Evolutionary conservation across 2,797 vertebrate species (phyloP), one percentile per base, ranked within the genome.

Genomic region (Tangara arthus): DNA sequence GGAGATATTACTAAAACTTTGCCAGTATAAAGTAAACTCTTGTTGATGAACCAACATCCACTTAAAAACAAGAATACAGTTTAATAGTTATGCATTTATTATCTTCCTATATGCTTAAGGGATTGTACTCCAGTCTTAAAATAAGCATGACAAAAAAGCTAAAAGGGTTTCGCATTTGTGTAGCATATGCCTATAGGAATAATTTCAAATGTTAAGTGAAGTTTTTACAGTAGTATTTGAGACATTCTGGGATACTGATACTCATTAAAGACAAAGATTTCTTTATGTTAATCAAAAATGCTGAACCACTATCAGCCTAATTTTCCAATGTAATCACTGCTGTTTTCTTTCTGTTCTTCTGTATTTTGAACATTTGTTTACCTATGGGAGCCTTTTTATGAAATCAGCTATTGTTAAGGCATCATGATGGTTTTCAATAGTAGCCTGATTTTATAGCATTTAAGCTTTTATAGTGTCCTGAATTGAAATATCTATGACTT

Each of bases 321-420:
- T 73, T 89, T 83, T 49, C 21, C 20, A 79, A 12, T 39, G 18
- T n/a, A 64, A 47, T 71, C n/a, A 39, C 18, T 69, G 22, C 7
- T 53, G 20, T 46, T 81, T 26, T 65, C 42, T 47, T 64, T 47
- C n/a, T 49, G 1, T 41, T 89, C 56, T 65, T 6, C 34, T 3
- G 1, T 44, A 41, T 27, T 56, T 57, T 82, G 21, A 73, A 65
- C 3, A 11, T 17, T 70, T 66, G 7, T 71, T 84, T 71, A 59
- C 3, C 1, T 30, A n/a, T 26, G 44, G 11, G 9, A 71, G 2
- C 1, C 32, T 71, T 60, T 69, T 39, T 37, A 35, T 2, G 2
- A 73, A n/a, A 70, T 78, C 27, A 72, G 12, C 11, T 66, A 2
- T 50, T 60, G 13, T 64, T 76, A 64, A 52, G 0, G 0, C 6